Evolutionary conservation across 2,113 vertebrate species (phyloP), one percentile per base, ranked within the genome.

Genomic region (Romanogobio albipinnatus): DNA sequence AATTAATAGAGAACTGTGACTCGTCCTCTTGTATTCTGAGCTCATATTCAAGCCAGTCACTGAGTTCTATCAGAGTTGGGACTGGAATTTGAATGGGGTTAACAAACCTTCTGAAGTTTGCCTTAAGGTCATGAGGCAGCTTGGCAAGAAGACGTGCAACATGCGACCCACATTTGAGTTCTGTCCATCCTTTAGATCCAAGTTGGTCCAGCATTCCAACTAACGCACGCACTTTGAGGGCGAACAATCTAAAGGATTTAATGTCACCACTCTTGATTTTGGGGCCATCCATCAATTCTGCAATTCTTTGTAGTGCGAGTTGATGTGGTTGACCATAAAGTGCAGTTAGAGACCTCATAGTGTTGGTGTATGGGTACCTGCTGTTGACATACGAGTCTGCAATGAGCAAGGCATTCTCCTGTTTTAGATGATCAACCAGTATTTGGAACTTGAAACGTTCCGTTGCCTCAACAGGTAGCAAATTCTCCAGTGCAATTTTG

Each of bases 301-400:
- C 64, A 19, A 70, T 47, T 24, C 39, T 66, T 66, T 33, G 64
- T 3, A 36, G 29, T 6, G 29, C 29, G 15, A 73, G 43, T 73
- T 73, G 70, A 47, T 43, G 15, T 70, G 66, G 66, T 70, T 70
- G 66, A 4, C n/a, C 39, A 73, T 73, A 73, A 47, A 73, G 22
- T 47, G 70, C 70, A 47, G 43, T 73, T 47, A 73, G 39, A 47
- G 70, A 73, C n/a, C 22, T 73, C 70, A 47, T 45, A 45, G 22
- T 73, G 22, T 45, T 73, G 4, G n/a, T 26, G 24, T 61, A 26
- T 61, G 59, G n/a, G n/a, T 61, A 61, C 10, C 59, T 62, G 59
- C 59, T 62, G n/a, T 62, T 62, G 59, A 62, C 59, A 26, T 26
- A 62, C 1, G 10, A 62, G n/a, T 62, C n/a, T 26, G 59, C 59